Conservation (phyloP, 2,888 invertebrate genomes). For the Dichetophora obliterata region DNA sequence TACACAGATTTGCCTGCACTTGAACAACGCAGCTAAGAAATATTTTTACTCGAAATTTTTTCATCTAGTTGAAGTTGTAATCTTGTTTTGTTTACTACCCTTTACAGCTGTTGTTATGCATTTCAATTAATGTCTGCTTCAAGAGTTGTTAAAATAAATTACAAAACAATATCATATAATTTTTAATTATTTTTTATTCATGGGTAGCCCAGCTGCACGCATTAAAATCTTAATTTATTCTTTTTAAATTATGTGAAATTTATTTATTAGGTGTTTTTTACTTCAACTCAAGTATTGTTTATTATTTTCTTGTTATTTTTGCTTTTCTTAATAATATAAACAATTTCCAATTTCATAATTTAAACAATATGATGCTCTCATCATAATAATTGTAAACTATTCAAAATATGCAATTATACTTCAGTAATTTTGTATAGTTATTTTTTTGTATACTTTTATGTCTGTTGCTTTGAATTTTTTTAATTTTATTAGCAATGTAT, state of each 20-base stretch:
- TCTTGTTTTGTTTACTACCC: neutral
- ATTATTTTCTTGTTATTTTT: neutral
- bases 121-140: neutral
- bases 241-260: neutral
- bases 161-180: too few relatives aligned
- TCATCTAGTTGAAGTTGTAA: neutral
- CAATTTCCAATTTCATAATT: too few relatives aligned
- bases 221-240: neutral
- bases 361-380: neutral
- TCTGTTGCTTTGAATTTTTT: slow-evolving; percentile 9
- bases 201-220: too few relatives aligned
- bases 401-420: slow-evolving; percentile 7
- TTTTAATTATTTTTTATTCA: too few relatives aligned
- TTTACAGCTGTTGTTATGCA: neutral
- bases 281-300: neutral
- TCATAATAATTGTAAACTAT: neutral
- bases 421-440: neutral
- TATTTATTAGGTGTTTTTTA: neutral
- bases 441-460: slow-evolving; percentile 8
- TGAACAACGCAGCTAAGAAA: neutral
- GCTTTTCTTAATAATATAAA: neutral
- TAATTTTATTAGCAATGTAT: too few relatives aligned
- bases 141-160: too few relatives aligned
- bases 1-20: neutral
- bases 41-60: slow-evolving; percentile 1